Evolutionary conservation across 1,140 invertebrate species (phyloP).

Genomic region (Hypothenemus hampei): DNA sequence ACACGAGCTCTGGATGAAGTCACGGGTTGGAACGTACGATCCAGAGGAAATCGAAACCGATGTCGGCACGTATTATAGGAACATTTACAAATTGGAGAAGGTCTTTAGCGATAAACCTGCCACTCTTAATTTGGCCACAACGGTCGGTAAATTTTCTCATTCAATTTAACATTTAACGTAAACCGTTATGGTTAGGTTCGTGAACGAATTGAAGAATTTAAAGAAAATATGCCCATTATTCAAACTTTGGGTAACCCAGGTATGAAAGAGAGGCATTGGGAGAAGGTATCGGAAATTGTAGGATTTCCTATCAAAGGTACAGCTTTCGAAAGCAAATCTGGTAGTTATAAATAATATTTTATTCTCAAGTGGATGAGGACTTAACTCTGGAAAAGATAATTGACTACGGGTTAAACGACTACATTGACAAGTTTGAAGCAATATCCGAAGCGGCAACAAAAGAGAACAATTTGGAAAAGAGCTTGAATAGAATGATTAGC

Average conservation of each 20-base stretch:
- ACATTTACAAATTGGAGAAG: conserved; percentile 85
- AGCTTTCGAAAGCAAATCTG: not conserved
- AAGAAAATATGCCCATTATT: conserved; percentile 84
- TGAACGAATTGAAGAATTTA: conserved; percentile 82
- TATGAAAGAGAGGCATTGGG: conserved; percentile 91
- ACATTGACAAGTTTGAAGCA: conserved; percentile 83
- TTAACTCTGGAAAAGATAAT: conserved; percentile 86
- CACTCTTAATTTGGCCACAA: conserved; percentile 58
- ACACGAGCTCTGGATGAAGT: conserved; percentile 76
- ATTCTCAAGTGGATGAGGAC: conserved; percentile 62
- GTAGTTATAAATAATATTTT: not conserved
- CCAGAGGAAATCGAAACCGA: conserved; percentile 86
- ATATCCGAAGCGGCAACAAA: conserved; percentile 95
- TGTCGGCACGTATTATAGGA: conserved; percentile 72
- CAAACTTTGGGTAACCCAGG: conserved; percentile 91
- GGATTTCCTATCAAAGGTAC: conserved; percentile 76
- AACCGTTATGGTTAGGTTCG: conserved; percentile 40
- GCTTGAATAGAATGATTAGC: conserved; percentile 82
- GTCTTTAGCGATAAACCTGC: conserved; percentile 68
- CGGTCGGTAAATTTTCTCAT: conserved; percentile 46
- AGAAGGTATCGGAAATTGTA: conserved; percentile 91
- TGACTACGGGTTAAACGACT: conserved; percentile 87
- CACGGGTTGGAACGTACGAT: conserved; percentile 76
- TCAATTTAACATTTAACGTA: not conserved
- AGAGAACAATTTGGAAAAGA: conserved; percentile 89